Percentiles rank a stretch among this genome's conserved stretches.
phyloP scores from a whole-genome alignment of 92 coral and sea anemone genomes.

The Phenganax subtilis region DNA sequence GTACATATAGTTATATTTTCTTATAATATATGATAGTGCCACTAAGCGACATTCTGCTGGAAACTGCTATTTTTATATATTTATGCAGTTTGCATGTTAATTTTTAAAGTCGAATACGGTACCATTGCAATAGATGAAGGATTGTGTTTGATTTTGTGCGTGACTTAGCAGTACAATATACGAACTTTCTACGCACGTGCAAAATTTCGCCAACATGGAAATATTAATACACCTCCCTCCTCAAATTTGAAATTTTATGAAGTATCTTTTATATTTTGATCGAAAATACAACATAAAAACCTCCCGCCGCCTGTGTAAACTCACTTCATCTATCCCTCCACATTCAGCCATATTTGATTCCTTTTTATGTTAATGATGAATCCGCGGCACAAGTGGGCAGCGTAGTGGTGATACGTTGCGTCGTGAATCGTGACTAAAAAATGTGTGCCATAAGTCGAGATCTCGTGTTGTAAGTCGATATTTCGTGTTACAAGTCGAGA shows the following conservation, averaged over 20 bases:
- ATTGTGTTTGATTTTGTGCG: too few relatives aligned
- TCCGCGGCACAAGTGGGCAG: background rate
- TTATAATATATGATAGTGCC: background rate
- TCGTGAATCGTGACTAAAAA: background rate
- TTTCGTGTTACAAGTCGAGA: background rate
- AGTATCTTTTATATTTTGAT: too few relatives aligned
- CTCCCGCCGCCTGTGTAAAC: background rate
- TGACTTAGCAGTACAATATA: too few relatives aligned
- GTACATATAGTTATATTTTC: background rate
- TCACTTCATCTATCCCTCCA: background rate
- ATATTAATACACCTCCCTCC: too few relatives aligned
- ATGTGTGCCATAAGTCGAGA: background rate
- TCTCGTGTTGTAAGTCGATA: background rate
- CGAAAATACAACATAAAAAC: too few relatives aligned
- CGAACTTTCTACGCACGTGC: too few relatives aligned
- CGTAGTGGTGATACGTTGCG: background rate
- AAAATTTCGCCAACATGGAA: too few relatives aligned
- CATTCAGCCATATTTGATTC: background rate
- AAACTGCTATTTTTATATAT: too few relatives aligned
- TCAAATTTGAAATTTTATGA: too few relatives aligned
- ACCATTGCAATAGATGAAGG: too few relatives aligned
- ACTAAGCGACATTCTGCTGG: background rate
- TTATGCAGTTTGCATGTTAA: background rate
- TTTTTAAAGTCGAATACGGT: background rate
- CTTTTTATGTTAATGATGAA: background rate